Evolutionary conservation across 92 coral and sea anemone species (phyloP), one percentile per base, ranked within the genome.

Genomic region (Bergia puertoricense): DNA sequence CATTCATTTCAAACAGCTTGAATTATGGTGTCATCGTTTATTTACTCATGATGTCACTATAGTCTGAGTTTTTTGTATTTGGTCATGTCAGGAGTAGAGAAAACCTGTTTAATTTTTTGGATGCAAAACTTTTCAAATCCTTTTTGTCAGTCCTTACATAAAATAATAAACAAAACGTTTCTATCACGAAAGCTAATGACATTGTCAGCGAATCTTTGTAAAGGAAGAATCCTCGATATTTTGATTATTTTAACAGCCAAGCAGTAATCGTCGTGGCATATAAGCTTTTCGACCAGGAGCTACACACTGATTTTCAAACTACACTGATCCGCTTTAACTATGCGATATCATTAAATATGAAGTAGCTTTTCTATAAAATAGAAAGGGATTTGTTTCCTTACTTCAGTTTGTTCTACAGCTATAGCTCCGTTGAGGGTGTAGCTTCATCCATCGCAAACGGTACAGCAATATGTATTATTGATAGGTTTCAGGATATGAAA

Each of bases 401-500:
- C 45, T 48, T 71, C 30, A 30, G 30, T 30, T 30, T 30, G 30
- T 30, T 30, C 20, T 36, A 37, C 41, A 43, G 41, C 18, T 66
- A 40, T 8, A 48, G 44, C 74, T 82, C 71, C 48, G 80, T 41
- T 67, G 54, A 40, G 76, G 36, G 16, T 39, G 86, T 71, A 39
- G 30, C 57, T 22, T 20, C 87, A 84, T 41, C 20, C 59, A 42
- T 22, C 76, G 54, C 86, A 82, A 40, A 65, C 67, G 4, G 59
- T 79, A 37, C 36, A 36, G n/a, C 15, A 57, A 39, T 59, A 72
- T 80, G 71, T 71, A 50, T 84, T 51, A 23, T 30, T 5, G 66
- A 71, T 36, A 46, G 44, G 72, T 36, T 66, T 6, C 48, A 66
- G 41, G 57, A 82, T 82, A 66, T 82, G 71, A 82, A 82, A 82